These are phyloP conservation scores for Parnassius apollo DNA, from an alignment of 2,888 invertebrate species.

Conservation along the genomic window DNA sequence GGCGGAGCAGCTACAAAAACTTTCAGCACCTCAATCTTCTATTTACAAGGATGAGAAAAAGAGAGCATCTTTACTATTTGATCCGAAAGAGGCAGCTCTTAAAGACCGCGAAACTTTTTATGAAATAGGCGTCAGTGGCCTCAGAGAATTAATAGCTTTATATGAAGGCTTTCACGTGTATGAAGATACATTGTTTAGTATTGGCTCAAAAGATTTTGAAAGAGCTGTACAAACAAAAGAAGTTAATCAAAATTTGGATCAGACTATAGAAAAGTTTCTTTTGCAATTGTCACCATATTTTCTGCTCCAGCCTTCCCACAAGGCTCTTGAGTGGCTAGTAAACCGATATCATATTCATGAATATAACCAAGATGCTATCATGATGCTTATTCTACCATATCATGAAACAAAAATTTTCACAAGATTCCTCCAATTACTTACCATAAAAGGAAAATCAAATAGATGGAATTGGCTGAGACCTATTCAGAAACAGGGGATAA, in stretches of 20 bases:
- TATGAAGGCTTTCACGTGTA: constrained; percentile 88
- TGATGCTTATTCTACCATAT: constrained; percentile 93
- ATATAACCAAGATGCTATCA: constrained; percentile 91
- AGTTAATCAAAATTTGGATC: constrained; percentile 88
- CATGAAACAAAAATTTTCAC: constrained; percentile 96
- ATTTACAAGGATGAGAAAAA: constrained; percentile 84
- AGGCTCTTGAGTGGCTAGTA: constrained; percentile 97
- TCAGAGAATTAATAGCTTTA: constrained; percentile 89
- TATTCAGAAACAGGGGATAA: constrained; percentile 87
- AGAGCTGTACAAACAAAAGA: constrained; percentile 88
- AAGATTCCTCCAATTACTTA: constrained; percentile 87
- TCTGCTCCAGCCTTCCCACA: constrained; percentile 89
- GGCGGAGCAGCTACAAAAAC: constrained; percentile 87
- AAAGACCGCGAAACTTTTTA: constrained; percentile 92
- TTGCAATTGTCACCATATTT: constrained; percentile 93
- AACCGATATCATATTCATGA: constrained; percentile 93
- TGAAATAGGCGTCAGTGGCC: constrained; percentile 92
- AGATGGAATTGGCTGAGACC: constrained; percentile 89
- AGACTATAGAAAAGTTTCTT: constrained; percentile 89
- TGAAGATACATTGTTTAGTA: constrained; percentile 88
- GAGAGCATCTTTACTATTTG: constrained; percentile 92
- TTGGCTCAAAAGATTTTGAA: constrained; percentile 88
- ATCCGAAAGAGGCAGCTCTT: constrained; percentile 92
- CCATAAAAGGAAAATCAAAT: constrained; percentile 81
- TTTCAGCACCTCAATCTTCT: constrained; percentile 88